These are phyloP conservation scores for Thunnus albacares DNA, from an alignment of 2,797 vertebrate species.

Conservation along the genomic window DNA sequence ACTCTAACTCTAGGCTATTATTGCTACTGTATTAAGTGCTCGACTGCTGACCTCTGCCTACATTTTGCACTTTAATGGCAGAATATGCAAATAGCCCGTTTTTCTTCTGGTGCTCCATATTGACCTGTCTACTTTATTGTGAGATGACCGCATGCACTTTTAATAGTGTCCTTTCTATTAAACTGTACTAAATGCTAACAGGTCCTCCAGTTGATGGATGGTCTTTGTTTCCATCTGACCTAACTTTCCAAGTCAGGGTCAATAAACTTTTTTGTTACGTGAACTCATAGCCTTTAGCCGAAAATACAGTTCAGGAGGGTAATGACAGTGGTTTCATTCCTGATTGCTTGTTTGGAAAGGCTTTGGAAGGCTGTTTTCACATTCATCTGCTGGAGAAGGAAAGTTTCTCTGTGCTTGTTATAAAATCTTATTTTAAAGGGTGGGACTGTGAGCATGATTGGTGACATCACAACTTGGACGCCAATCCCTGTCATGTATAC, in stretches of 20 bases:
- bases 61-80: conserved; percentile 32
- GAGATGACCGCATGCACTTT: conserved; percentile 19
- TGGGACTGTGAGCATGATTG: not conserved
- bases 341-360: too few species aligned
- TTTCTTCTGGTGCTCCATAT: conserved; percentile 25
- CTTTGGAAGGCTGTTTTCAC: too few species aligned
- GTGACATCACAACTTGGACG: not conserved
- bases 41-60: conserved; percentile 39
- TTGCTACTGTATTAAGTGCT: conserved; percentile 29
- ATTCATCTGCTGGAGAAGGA: not conserved
- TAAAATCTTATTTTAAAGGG: not conserved
- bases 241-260: not conserved
- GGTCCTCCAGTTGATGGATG: conserved; percentile 32
- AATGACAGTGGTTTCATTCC: not conserved
- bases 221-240: conserved; percentile 23
- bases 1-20: conserved; percentile 25
- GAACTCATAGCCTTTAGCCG: conserved; percentile 17
- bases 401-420: not conserved
- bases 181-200: conserved; percentile 22
- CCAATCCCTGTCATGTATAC: not conserved
- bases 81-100: conserved; percentile 38
- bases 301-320: conserved; percentile 24
- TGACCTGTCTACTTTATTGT: conserved; percentile 32
- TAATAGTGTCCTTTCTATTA: conserved; percentile 34
- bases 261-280: conserved; percentile 11